Percentiles rank a stretch among this genome's conserved stretches.
Evolutionary conservation across 2,113 vertebrate genomes (phyloP).

Genomic region (Emydura subglobosa): DNA sequence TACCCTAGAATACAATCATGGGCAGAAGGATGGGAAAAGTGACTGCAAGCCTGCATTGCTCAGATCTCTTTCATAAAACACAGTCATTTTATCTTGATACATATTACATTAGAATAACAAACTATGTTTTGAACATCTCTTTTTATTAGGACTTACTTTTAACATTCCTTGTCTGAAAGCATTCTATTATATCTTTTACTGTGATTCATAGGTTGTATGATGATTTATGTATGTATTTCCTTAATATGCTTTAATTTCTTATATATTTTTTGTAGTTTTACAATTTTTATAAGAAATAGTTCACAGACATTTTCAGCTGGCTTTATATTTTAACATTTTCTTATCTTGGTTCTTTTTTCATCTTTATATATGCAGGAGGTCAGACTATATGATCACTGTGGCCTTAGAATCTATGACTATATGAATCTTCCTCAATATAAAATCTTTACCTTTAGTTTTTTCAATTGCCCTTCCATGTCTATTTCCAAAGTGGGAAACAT

Average conservation of each 20-base stretch:
- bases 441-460: constrained; percentile 89
- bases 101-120: neutral
- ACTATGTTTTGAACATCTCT: neutral
- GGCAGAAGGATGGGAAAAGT: neutral
- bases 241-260: neutral
- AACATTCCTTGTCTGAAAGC: neutral
- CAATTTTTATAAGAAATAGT: neutral
- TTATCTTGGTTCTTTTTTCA: neutral
- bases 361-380: neutral
- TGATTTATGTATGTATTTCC: neutral
- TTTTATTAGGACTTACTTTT: neutral
- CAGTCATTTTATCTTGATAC: neutral
- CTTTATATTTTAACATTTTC: neutral
- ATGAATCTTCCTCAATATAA: neutral
- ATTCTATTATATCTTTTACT: neutral
- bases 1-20: neutral
- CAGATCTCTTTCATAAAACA: neutral
- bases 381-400: neutral
- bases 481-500: constrained; percentile 93
- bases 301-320: neutral
- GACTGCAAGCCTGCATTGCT: neutral
- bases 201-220: neutral
- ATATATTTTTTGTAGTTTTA: neutral
- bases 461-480: constrained; percentile 91
- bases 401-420: neutral